Evolutionary conservation across 2,113 vertebrate genomes (phyloP).

Genomic region (Suncus etruscus): DNA sequence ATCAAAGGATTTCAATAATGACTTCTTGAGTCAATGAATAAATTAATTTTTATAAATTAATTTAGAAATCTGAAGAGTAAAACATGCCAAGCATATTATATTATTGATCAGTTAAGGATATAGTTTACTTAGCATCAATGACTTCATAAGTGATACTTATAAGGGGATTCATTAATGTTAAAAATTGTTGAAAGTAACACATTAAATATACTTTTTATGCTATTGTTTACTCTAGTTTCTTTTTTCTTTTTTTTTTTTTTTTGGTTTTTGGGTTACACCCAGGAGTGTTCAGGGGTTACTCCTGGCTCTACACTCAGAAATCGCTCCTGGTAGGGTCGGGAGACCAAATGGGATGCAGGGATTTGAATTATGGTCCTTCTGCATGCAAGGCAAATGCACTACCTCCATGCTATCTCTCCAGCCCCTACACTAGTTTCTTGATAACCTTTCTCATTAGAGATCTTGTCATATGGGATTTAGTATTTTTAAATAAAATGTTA

Average conservation of each 20-base stretch:
- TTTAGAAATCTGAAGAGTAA: not conserved
- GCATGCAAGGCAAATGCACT: too few relatives aligned
- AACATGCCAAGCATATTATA: not conserved
- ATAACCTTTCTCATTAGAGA: not conserved
- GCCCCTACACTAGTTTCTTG: not conserved
- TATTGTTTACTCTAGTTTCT: too few relatives aligned
- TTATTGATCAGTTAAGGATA: not conserved
- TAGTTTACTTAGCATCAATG: not conserved
- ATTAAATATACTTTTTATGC: not conserved
- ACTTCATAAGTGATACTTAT: not conserved
- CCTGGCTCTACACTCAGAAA: too few relatives aligned
- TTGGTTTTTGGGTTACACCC: too few relatives aligned
- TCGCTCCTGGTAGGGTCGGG: too few relatives aligned
- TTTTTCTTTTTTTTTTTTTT: too few relatives aligned
- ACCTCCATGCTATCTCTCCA: too few relatives aligned
- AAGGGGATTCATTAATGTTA: constrained; percentile 26
- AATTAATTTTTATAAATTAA: constrained; percentile 32
- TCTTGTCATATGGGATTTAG: not conserved
- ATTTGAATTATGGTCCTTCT: too few relatives aligned
- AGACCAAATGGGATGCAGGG: too few relatives aligned
- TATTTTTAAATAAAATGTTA: not conserved
- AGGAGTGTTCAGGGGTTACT: too few relatives aligned
- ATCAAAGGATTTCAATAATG: not conserved
- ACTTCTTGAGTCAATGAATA: not conserved
- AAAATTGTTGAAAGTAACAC: not conserved